phyloP scores from a whole-genome alignment of 2,888 invertebrate genomes.

The Andrena flavipes region DNA sequence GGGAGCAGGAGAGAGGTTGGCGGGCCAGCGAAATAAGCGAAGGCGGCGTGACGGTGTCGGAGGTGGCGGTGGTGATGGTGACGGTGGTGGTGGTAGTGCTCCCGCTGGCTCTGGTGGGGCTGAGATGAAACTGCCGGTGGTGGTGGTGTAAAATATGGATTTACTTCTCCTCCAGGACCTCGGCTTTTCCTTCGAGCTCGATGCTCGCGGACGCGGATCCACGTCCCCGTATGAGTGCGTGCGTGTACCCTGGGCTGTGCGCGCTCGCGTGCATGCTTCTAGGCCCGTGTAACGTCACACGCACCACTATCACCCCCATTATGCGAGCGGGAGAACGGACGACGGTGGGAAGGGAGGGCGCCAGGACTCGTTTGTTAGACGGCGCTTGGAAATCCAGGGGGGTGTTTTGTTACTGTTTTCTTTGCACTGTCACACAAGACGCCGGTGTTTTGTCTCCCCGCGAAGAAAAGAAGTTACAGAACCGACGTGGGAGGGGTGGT shows the following conservation, averaged over 20 bases:
- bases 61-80: slow-evolving; percentile 33
- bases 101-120: slow-evolving; percentile 53
- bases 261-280: slow-evolving; percentile 53
- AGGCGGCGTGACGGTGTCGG: slow-evolving; percentile 69
- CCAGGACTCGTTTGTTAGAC: slow-evolving; percentile 83
- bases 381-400: slow-evolving; percentile 69
- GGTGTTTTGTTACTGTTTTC: slow-evolving; percentile 81
- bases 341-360: slow-evolving; percentile 68
- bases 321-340: slow-evolving; percentile 61
- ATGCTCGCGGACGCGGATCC: slow-evolving; percentile 63
- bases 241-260: slow-evolving; percentile 48
- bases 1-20: slow-evolving; percentile 62
- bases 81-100: slow-evolving; percentile 66
- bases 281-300: slow-evolving; percentile 78
- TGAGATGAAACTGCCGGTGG: slow-evolving; percentile 70
- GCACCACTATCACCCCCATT: slow-evolving; percentile 78
- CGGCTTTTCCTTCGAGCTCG: slow-evolving; percentile 79
- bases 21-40: slow-evolving; percentile 78
- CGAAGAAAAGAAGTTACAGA: slow-evolving; percentile 50
- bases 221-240: slow-evolving; percentile 42
- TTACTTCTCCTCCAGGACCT: slow-evolving; percentile 82
- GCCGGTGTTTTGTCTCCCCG: slow-evolving; percentile 74
- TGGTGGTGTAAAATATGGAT: slow-evolving; percentile 84
- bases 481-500: slow-evolving; percentile 22
- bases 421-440: slow-evolving; percentile 73